phyloP scores from a whole-genome alignment of 2,888 invertebrate species.

The Poecilobothrus nobilitatus region DNA sequence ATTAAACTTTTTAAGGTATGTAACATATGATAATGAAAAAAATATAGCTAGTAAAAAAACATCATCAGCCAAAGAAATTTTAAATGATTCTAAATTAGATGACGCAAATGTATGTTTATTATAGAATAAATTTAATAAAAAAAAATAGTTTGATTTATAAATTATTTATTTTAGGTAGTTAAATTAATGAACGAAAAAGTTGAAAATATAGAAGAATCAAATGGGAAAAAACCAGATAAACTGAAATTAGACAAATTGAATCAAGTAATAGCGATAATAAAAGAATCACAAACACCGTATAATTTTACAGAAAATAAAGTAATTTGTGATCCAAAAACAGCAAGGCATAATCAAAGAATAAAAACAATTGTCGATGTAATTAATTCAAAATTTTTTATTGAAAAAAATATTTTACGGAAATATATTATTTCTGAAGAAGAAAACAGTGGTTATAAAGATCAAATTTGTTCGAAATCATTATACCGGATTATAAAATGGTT shows the following conservation, averaged over 20 bases:
- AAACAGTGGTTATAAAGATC: conserved; percentile 51
- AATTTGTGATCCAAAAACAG: conserved; percentile 24
- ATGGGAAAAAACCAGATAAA: conserved; percentile 10
- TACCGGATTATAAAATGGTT: conserved; percentile 52
- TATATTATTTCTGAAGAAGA: conserved; percentile 50
- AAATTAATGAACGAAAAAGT: neutral
- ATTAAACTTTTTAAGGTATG: conserved; percentile 13
- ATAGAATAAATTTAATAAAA: neutral
- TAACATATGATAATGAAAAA: conserved; percentile 1
- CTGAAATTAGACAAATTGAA: conserved; percentile 24
- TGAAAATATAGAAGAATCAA: neutral
- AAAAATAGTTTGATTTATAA: neutral
- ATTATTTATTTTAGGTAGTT: neutral
- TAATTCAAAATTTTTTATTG: conserved; percentile 52
- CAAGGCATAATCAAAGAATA: conserved; percentile 46
- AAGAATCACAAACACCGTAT: conserved; percentile 24
- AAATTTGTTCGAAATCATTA: conserved; percentile 51
- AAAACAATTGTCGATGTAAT: conserved; percentile 55
- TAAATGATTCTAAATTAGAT: neutral
- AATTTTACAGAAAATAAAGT: conserved; percentile 15
- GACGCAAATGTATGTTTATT: conserved; percentile 2
- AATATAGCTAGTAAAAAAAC: neutral
- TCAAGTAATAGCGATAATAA: conserved; percentile 29
- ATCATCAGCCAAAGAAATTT: neutral
- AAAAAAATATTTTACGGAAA: conserved; percentile 47